Evolutionary conservation across 2,797 vertebrate genomes (phyloP).

Genomic region (Gymnoscopelus microlampas): DNA sequence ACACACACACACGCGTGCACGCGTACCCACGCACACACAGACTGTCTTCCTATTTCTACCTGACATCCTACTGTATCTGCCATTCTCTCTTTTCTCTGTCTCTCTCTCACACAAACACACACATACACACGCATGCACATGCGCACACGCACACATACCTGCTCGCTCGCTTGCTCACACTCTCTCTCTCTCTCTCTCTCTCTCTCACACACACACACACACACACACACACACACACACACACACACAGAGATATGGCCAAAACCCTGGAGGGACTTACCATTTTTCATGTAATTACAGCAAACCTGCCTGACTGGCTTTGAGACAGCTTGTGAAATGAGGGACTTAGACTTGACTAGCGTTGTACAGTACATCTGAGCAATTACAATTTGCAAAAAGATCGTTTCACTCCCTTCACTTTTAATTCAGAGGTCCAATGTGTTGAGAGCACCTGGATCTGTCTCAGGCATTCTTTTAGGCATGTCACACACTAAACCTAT

Average conservation of each 20-base stretch:
- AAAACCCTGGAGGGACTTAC: constrained; percentile 76
- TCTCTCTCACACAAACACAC: background rate
- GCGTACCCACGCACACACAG: background rate
- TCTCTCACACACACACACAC: background rate
- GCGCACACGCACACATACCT: background rate
- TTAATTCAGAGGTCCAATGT: constrained; percentile 12
- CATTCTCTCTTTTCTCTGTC: background rate
- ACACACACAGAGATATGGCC: constrained; percentile 51
- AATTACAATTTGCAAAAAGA: constrained; percentile 35
- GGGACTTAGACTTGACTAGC: constrained; percentile 49
- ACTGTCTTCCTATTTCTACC: background rate
- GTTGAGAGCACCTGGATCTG: constrained; percentile 12
- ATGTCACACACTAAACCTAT: constrained; percentile 14
- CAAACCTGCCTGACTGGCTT: constrained; percentile 83
- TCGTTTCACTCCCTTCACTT: constrained; percentile 46
- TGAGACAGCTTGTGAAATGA: constrained; percentile 64
- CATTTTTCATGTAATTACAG: constrained; percentile 83
- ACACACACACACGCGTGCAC: background rate
- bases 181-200: background rate
- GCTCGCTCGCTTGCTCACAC: too few species aligned
- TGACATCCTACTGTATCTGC: background rate
- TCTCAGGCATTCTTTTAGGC: background rate
- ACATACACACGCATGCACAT: background rate
- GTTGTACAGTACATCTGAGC: constrained; percentile 51
- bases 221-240: constrained; percentile 4